These are phyloP conservation scores for Vultur gryphus DNA, from an alignment of 2,797 vertebrate genomes.

Conservation along the genomic window DNA sequence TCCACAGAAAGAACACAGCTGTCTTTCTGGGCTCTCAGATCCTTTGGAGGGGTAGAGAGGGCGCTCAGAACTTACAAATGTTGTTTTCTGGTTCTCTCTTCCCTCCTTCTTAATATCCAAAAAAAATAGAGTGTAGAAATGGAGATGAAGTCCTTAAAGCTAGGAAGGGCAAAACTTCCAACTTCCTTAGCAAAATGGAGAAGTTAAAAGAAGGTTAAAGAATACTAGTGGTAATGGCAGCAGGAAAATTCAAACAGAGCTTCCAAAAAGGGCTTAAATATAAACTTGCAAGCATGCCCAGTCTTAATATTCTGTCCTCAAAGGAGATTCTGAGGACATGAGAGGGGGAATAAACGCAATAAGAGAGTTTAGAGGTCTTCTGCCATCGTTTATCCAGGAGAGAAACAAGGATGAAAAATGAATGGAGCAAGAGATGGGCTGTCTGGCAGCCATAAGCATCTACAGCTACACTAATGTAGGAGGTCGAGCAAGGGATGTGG, in stretches of 20 bases:
- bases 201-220: neutral
- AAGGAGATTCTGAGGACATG: neutral
- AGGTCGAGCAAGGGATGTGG: neutral
- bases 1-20: neutral
- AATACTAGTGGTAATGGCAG: neutral
- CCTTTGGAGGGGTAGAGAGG: neutral
- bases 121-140: neutral
- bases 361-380: neutral
- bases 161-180: neutral
- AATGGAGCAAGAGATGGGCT: neutral
- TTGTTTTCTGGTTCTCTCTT: neutral
- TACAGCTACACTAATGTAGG: neutral
- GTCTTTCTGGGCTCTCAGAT: slow-evolving; percentile 10
- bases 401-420: neutral
- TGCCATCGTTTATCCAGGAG: neutral
- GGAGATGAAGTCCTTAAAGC: neutral
- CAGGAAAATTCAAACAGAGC: neutral
- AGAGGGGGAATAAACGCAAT: neutral
- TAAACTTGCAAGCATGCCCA: neutral
- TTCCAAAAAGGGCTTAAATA: neutral
- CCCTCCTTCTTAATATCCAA: neutral
- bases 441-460: neutral
- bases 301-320: neutral
- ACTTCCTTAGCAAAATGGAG: neutral
- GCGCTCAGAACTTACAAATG: neutral